Percentiles rank a stretch among this genome's conserved stretches.
Conservation (phyloP, 1,140 invertebrate genomes). For the Portunus trituberculatus region DNA sequence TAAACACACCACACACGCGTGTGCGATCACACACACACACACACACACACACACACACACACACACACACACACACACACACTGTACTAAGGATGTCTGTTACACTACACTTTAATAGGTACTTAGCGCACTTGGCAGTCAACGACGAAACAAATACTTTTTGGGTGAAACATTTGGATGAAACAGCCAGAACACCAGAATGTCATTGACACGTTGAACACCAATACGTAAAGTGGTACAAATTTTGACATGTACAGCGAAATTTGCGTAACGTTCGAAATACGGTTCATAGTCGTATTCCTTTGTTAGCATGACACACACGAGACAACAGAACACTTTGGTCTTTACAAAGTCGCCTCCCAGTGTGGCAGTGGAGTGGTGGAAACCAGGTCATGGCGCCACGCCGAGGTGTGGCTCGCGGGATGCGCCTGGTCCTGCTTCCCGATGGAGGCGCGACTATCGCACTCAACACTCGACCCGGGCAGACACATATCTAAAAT, state of each 20-base stretch:
- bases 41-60: slow-evolving; percentile 22
- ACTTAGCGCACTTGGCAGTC: slow-evolving; percentile 52
- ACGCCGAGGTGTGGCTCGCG: not conserved
- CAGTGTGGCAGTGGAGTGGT: not conserved
- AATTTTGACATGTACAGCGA: not conserved
- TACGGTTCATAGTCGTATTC: not conserved
- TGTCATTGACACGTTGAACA: not conserved
- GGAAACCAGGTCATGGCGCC: not conserved
- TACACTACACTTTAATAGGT: slow-evolving; percentile 55
- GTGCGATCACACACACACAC: not conserved
- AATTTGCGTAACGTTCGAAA: not conserved
- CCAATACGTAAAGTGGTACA: not conserved
- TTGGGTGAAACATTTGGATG: not conserved
- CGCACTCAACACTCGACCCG: not conserved
- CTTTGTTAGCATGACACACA: not conserved
- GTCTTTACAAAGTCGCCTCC: not conserved
- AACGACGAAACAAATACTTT: slow-evolving; percentile 41
- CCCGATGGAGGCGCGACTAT: not conserved
- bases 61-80: not conserved
- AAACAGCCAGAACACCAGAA: slow-evolving; percentile 22
- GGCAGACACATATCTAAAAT: not conserved
- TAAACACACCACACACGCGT: not conserved
- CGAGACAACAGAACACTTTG: not conserved
- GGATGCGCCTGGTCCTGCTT: not conserved
- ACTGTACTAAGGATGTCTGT: slow-evolving; percentile 21